Percentiles rank a stretch among this genome's conserved stretches.
Evolutionary conservation across 2,797 vertebrate genomes (phyloP).

Genomic region (Thalassophryne amazonica): DNA sequence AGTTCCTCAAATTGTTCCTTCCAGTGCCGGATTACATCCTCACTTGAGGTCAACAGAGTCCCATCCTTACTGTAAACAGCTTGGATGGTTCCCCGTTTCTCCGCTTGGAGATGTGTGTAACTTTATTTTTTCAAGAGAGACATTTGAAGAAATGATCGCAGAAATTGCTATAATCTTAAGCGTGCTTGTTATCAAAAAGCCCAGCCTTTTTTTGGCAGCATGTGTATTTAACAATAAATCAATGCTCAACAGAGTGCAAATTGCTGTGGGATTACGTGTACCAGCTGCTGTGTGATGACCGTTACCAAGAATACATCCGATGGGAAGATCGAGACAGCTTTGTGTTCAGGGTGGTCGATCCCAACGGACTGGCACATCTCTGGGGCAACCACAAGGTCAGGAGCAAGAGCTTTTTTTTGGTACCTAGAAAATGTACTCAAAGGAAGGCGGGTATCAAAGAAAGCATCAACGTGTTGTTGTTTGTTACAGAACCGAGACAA

Average conservation of each 20-base stretch:
- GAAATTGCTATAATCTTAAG: too few species aligned
- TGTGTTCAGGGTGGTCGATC: conserved; percentile 86
- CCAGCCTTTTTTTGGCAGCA: neutral
- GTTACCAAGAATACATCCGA: conserved; percentile 84
- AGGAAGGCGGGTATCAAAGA: neutral
- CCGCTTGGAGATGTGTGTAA: too few species aligned
- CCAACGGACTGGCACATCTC: conserved; percentile 87
- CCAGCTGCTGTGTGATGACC: conserved; percentile 84
- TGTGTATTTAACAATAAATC: neutral
- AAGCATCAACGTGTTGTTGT: neutral
- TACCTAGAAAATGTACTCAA: conserved; percentile 31
- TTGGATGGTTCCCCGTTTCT: too few species aligned
- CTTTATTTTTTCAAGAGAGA: too few species aligned
- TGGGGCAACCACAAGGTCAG: conserved; percentile 95
- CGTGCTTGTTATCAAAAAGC: too few species aligned
- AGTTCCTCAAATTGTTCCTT: too few species aligned
- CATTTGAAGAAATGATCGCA: too few species aligned
- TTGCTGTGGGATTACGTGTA: conserved; percentile 91
- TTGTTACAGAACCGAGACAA: conserved; percentile 84
- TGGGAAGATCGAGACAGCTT: conserved; percentile 86
- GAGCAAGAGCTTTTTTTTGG: neutral
- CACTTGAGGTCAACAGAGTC: too few species aligned
- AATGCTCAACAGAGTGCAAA: conserved; percentile 80
- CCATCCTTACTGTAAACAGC: too few species aligned
- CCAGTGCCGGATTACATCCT: too few species aligned